Evolutionary conservation across 2,113 vertebrate species (phyloP), one percentile per base, ranked within the genome.

Genomic region (Otolemur garnettii): DNA sequence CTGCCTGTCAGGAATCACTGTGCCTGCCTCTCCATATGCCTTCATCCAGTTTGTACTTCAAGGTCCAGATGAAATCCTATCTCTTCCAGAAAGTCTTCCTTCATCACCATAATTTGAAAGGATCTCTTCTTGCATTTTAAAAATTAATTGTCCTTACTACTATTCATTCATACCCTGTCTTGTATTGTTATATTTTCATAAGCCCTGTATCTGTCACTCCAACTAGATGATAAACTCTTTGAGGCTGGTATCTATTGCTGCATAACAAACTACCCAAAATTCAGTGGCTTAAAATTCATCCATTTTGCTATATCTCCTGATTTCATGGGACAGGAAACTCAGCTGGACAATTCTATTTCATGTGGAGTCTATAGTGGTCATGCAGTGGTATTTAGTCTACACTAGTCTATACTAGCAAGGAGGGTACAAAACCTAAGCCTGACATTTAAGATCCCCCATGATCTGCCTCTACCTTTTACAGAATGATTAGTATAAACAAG

Each of bases 261-360:
- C 4, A 78, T 64, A 69, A 69, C 64, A 55, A 83, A 69, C 28
- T 33, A 57, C 4, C 22, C 28, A 26, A 74, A 84, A 85, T n/a
- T 85, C 11, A n/a, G 69, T 75, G 42, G 83, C 28, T 91, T 87
- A 93, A 96, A 60, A 81, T 42, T 26, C 35, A 93, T 35, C 21
- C 33, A 22, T 50, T 87, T 82, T 59, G 24, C 22, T 28, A 1
- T 26, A 38, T 50, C 68, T 91, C 72, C 91, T 80, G 68, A 26
- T 64, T 66, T 93, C 55, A n/a, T 38, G 71, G n/a, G 87, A 62
- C 59, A 62, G 64, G 19, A 79, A 75, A 17, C 62, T 94, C 26
- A 68, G 45, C 5, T 24, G 60, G 35, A 62, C 8, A 13, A 42
- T 33, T 71, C 28, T 88, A 26, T 74, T 92, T 30, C 35, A 53